These are phyloP conservation scores for Caenorhabditis panamensis DNA, from an alignment of 2,888 invertebrate species.

Conservation along the genomic window DNA sequence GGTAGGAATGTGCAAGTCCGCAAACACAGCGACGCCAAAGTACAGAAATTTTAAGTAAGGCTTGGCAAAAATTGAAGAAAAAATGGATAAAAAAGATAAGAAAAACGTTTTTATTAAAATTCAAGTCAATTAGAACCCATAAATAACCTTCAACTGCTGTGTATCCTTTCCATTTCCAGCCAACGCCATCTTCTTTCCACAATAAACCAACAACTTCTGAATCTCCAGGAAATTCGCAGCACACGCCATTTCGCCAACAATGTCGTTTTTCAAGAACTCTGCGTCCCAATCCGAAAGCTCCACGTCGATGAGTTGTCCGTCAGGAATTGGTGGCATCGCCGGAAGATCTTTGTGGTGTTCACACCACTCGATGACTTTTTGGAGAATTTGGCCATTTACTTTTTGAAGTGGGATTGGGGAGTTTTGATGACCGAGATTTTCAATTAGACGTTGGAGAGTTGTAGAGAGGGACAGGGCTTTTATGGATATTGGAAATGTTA, in stretches of 20 bases:
- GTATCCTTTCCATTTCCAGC: neutral
- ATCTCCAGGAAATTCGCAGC: neutral
- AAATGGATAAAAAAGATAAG: too few relatives aligned
- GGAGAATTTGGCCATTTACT: neutral
- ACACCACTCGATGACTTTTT: neutral
- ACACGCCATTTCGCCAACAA: neutral
- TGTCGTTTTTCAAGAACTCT: neutral
- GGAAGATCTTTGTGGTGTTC: neutral
- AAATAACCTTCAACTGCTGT: neutral
- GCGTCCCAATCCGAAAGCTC: neutral
- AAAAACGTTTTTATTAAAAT: too few relatives aligned
- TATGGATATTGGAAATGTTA: too few relatives aligned
- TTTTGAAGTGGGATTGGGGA: neutral
- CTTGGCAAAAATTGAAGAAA: too few relatives aligned
- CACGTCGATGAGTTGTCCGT: neutral
- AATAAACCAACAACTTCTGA: neutral
- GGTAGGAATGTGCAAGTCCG: too few relatives aligned
- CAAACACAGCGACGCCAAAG: too few relatives aligned
- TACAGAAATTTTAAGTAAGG: too few relatives aligned
- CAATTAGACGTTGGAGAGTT: neutral
- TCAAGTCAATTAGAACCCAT: neutral
- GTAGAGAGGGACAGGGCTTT: too few relatives aligned
- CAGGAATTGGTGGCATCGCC: neutral
- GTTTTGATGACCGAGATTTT: neutral
- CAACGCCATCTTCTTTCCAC: neutral